phyloP scores from a whole-genome alignment of 2,888 invertebrate species.

The Petrolisthes cinctipes region DNA sequence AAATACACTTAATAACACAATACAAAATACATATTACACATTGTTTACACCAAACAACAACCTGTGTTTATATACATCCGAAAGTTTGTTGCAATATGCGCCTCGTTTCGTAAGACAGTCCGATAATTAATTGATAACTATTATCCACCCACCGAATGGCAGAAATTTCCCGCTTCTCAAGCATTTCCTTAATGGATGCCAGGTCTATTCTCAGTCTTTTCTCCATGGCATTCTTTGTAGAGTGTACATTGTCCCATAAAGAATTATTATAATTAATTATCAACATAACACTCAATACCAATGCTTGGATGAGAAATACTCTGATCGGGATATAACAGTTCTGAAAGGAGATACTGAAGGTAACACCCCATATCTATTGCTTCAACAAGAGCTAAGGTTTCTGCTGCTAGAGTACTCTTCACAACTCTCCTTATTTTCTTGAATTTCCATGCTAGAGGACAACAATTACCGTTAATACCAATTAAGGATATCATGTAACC shows the following conservation, averaged over 20 bases:
- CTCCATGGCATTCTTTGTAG: not conserved
- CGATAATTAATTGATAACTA: constrained; percentile 12
- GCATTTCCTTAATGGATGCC: not conserved
- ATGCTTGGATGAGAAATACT: not conserved
- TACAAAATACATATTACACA: too few species aligned
- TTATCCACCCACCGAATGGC: not conserved
- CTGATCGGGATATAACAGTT: not conserved
- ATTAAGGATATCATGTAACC: not conserved
- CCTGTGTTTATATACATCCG: not conserved
- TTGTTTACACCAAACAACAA: too few species aligned
- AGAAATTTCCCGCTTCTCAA: not conserved
- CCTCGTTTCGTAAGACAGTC: not conserved
- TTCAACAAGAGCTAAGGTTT: constrained; percentile 1
- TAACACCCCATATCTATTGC: constrained; percentile 2
- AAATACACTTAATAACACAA: too few species aligned
- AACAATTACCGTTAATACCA: not conserved
- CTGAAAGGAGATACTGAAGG: not conserved
- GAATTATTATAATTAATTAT: constrained; percentile 5
- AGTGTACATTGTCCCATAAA: constrained; percentile 10
- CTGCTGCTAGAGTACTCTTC: not conserved
- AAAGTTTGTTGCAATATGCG: constrained; percentile 6
- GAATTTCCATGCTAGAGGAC: constrained; percentile 3
- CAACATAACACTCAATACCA: constrained; percentile 10
- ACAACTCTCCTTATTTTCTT: constrained; percentile 21
- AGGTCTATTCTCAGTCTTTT: not conserved